Conservation (phyloP, 2,113 vertebrate genomes). For the Notechis scutatus region DNA sequence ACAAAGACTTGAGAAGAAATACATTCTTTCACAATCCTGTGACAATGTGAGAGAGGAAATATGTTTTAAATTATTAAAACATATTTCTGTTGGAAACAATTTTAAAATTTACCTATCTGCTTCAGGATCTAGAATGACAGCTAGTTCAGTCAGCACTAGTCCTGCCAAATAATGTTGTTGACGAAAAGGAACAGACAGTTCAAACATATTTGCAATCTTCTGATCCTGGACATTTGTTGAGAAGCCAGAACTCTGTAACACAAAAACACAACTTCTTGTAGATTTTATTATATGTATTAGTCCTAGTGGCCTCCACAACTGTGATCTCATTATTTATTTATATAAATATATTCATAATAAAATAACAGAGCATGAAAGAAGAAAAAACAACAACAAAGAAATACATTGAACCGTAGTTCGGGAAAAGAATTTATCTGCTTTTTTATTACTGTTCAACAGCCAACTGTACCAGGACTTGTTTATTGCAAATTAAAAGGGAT, state of each 20-base stretch:
- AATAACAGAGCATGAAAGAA: neutral
- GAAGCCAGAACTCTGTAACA: conserved; percentile 91
- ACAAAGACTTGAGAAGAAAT: neutral
- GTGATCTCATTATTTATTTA: neutral
- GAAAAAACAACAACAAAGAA: neutral
- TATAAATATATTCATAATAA: neutral
- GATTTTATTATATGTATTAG: neutral
- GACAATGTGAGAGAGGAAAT: neutral
- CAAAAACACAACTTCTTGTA: neutral
- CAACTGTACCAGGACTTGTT: too few species aligned
- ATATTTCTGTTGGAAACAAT: neutral
- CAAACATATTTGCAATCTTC: conserved; percentile 99
- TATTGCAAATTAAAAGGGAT: neutral
- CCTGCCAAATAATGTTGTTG: conserved; percentile 95
- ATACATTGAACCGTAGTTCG: neutral
- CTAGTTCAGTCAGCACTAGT: conserved; percentile 90
- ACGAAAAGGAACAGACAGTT: conserved; percentile 94
- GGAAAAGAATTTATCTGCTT: neutral
- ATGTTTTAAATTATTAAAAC: conserved; percentile 5
- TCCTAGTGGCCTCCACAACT: neutral
- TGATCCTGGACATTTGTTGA: conserved; percentile 96
- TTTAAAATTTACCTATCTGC: conserved; percentile 85
- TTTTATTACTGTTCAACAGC: neutral
- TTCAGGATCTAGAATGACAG: conserved; percentile 94
- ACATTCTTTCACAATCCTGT: conserved; percentile 19